A percentile compares a stretch with the other conserved stretches of the same genome.
phyloP scores from a whole-genome alignment of 2,113 vertebrate genomes.

The Aptenodytes patagonicus region DNA sequence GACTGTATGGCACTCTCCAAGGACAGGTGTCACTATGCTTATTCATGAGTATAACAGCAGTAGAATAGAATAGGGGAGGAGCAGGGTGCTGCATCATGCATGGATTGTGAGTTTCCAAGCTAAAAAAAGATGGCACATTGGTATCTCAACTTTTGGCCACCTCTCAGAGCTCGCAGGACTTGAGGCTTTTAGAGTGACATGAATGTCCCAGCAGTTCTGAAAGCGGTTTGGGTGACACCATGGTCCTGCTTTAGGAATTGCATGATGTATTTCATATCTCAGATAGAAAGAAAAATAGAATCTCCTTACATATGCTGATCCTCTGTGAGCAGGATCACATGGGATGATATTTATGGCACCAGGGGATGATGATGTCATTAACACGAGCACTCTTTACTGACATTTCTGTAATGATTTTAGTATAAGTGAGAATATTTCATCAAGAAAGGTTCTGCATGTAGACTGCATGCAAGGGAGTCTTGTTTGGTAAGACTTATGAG shows the following conservation, averaged over 20 bases:
- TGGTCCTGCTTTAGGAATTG: neutral
- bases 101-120: neutral
- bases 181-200: neutral
- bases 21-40: neutral
- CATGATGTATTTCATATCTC: neutral
- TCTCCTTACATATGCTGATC: neutral
- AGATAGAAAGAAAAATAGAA: neutral
- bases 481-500: neutral
- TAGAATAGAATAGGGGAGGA: neutral
- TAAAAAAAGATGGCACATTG: neutral
- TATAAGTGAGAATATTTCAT: neutral
- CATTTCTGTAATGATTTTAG: neutral
- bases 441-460: neutral
- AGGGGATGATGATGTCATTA: neutral
- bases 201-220: neutral
- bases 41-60: neutral
- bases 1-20: neutral
- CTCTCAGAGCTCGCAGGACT: neutral
- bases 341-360: neutral
- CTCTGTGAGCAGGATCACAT: neutral
- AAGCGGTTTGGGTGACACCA: neutral
- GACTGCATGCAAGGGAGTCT: neutral
- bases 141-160: neutral
- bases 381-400: neutral
- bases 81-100: neutral